Conservation (phyloP, 1,140 invertebrate species). For the Meloidogyne floridensis region DNA sequence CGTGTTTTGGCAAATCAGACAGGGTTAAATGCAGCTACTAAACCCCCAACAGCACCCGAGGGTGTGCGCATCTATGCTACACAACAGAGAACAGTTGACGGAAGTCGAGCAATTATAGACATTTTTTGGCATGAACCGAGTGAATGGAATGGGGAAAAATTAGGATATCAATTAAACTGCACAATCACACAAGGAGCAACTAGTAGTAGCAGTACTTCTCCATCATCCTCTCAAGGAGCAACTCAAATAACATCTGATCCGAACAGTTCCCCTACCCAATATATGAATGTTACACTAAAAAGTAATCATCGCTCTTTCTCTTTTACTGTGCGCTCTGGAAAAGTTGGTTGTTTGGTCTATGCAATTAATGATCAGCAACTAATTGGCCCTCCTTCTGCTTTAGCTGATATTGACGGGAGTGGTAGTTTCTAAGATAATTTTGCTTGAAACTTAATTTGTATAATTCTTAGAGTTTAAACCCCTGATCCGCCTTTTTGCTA, state of each 20-base stretch:
- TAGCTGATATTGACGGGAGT: slow-evolving; percentile 60
- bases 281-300: slow-evolving; percentile 20
- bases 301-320: slow-evolving; percentile 37
- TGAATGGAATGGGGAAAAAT: slow-evolving; percentile 64
- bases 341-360: slow-evolving; percentile 57
- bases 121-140: slow-evolving; percentile 62
- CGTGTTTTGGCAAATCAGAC: slow-evolving; percentile 54
- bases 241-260: slow-evolving; percentile 7
- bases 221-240: background rate
- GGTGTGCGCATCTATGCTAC: slow-evolving; percentile 58
- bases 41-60: slow-evolving; percentile 55
- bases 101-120: slow-evolving; percentile 63
- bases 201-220: background rate
- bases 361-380: slow-evolving; percentile 62
- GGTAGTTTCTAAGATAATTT: slow-evolving; percentile 42
- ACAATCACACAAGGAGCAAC: background rate
- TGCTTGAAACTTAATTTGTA: background rate
- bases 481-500: slow-evolving; percentile 63
- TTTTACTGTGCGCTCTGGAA: slow-evolving; percentile 61
- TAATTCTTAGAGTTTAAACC: slow-evolving; percentile 54
- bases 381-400: slow-evolving; percentile 50
- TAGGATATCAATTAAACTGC: slow-evolving; percentile 39
- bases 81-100: slow-evolving; percentile 63
- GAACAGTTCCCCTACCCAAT: background rate
- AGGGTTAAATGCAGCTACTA: slow-evolving; percentile 57